phyloP scores from a whole-genome alignment of 2,797 vertebrate genomes.

The Acrocephalus scirpaceus region DNA sequence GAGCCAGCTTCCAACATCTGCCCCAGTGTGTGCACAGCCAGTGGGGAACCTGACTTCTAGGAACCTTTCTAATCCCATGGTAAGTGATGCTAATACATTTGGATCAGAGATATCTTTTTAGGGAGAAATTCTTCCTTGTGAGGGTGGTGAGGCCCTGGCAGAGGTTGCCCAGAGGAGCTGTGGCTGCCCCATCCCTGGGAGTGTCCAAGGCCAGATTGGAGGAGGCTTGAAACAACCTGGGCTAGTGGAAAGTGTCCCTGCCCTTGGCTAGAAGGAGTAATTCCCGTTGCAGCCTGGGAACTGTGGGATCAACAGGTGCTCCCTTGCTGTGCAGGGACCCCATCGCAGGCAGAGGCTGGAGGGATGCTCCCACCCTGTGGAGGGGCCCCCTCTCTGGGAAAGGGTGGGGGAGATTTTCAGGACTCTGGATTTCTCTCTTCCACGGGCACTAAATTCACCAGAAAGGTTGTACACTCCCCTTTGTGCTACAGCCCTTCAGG shows the following conservation, averaged over 20 bases:
- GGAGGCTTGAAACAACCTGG: neutral
- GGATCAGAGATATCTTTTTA: neutral
- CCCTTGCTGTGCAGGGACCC: rapidly evolving
- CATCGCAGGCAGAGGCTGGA: neutral
- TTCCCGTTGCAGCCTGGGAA: neutral
- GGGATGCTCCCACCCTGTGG: neutral
- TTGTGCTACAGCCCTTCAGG: neutral
- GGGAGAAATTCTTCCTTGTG: neutral
- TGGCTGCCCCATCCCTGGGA: neutral
- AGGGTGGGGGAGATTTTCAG: neutral
- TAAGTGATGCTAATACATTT: neutral
- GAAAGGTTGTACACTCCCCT: neutral
- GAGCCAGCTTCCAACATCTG: neutral
- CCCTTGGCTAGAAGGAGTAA: neutral
- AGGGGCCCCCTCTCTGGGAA: neutral
- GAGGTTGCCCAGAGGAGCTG: neutral
- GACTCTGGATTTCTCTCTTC: neutral
- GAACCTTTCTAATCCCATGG: neutral
- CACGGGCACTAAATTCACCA: neutral
- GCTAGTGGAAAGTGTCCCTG: neutral
- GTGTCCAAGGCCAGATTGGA: neutral
- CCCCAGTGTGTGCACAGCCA: neutral
- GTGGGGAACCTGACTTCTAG: neutral
- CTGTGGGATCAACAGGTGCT: no score
- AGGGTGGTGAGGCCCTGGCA: neutral